These are phyloP conservation scores for Microhierax caerulescens DNA, from an alignment of 2,797 vertebrate species.

Conservation along the genomic window DNA sequence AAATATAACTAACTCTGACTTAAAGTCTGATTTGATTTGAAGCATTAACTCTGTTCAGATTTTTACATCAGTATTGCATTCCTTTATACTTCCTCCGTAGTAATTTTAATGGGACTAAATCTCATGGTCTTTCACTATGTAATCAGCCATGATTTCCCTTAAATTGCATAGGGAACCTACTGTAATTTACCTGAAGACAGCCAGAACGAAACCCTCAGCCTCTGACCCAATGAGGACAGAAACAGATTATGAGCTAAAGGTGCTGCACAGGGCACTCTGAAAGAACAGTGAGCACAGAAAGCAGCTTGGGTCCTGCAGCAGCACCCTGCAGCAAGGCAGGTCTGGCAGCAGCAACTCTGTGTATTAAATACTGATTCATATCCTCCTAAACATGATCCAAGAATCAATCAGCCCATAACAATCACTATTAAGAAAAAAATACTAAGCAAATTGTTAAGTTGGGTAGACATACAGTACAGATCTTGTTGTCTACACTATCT, in stretches of 20 bases:
- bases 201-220: background rate
- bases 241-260: background rate
- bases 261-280: background rate
- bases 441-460: background rate
- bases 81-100: background rate
- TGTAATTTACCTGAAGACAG: background rate
- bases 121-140: background rate
- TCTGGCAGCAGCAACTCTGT: background rate
- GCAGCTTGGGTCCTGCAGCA: background rate
- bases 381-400: background rate
- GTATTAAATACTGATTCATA: background rate
- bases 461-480: background rate
- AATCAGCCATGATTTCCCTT: background rate
- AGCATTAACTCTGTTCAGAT: background rate
- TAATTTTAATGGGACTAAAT: background rate
- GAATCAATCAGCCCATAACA: background rate
- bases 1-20: background rate
- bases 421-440: background rate
- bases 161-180: background rate
- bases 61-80: background rate
- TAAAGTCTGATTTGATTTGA: background rate
- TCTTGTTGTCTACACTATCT: background rate
- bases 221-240: background rate
- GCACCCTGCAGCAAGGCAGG: background rate
- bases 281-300: background rate